These are phyloP conservation scores for Siniperca obscura DNA, from an alignment of 2,797 vertebrate species.

Conservation along the genomic window DNA sequence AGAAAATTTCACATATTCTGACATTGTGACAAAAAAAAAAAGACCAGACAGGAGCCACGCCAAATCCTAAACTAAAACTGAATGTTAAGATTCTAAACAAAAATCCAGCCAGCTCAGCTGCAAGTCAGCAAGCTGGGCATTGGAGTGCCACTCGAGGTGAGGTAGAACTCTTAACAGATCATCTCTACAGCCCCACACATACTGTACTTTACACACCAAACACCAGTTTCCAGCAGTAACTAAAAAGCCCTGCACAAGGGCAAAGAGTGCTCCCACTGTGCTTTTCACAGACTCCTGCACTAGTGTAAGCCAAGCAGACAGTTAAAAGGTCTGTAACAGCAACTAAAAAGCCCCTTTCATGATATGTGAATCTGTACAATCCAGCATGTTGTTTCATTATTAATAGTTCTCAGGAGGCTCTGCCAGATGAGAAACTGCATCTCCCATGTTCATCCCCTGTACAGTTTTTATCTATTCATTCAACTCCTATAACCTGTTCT, in stretches of 20 bases:
- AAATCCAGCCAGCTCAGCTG: constrained; percentile 18
- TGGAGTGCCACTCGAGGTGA: constrained; percentile 33
- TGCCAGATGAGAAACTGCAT: constrained; percentile 56
- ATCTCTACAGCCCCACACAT: constrained; percentile 41
- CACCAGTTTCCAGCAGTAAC: constrained; percentile 54
- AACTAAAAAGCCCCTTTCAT: constrained; percentile 75
- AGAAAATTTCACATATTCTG: constrained; percentile 41
- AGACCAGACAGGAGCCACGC: neutral
- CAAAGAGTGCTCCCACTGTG: constrained; percentile 49
- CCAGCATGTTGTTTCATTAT: constrained; percentile 72
- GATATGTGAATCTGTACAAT: constrained; percentile 68
- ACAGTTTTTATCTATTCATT: constrained; percentile 49
- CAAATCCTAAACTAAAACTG: constrained; percentile 9
- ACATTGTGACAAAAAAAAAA: constrained; percentile 35
- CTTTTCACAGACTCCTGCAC: constrained; percentile 55
- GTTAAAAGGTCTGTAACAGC: constrained; percentile 67
- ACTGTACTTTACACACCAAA: constrained; percentile 47
- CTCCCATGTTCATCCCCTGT: constrained; percentile 48
- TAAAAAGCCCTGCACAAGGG: constrained; percentile 60
- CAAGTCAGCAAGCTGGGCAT: constrained; percentile 31
- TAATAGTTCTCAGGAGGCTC: constrained; percentile 62
- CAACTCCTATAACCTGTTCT: constrained; percentile 39
- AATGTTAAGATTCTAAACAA: constrained; percentile 22
- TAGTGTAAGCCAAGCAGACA: constrained; percentile 60
- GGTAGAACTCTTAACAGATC: constrained; percentile 47